Percentiles rank a stretch among this genome's conserved stretches.
phyloP scores from a whole-genome alignment of 1,140 invertebrate genomes.

The Zaprionus nigranus region DNA sequence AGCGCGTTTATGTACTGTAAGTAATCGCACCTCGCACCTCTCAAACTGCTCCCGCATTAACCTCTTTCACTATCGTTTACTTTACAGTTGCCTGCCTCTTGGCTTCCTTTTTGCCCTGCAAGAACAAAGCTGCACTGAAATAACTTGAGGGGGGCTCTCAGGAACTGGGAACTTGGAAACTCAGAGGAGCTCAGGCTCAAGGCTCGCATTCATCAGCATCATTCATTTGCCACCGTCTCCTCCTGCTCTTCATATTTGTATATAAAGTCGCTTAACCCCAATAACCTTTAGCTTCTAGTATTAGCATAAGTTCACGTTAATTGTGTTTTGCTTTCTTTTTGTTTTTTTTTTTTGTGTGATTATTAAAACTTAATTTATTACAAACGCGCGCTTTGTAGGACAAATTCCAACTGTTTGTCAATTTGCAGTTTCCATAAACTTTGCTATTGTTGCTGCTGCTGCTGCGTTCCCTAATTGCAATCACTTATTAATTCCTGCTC shows the following conservation, averaged over 20 bases:
- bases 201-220: slow-evolving; percentile 28
- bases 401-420: slow-evolving; percentile 61
- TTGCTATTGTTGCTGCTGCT: slow-evolving; percentile 28
- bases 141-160: neutral
- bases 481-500: slow-evolving; percentile 16
- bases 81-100: slow-evolving; percentile 65
- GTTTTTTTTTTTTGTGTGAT: slow-evolving; percentile 20
- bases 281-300: slow-evolving; percentile 17
- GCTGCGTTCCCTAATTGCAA: neutral
- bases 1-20: slow-evolving; percentile 73
- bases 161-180: neutral
- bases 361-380: slow-evolving; percentile 78
- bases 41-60: neutral
- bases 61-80: neutral
- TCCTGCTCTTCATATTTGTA: slow-evolving; percentile 35
- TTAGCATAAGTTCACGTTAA: neutral
- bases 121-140: slow-evolving; percentile 72
- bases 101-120: slow-evolving; percentile 69
- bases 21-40: slow-evolving; percentile 23
- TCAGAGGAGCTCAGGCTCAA: neutral
- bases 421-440: slow-evolving; percentile 69
- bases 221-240: slow-evolving; percentile 8
- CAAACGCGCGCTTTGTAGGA: slow-evolving; percentile 52
- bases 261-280: slow-evolving; percentile 5
- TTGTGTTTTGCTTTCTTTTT: slow-evolving; percentile 9